Conservation (phyloP, 2,113 vertebrate species). For the Gavialis gangeticus region DNA sequence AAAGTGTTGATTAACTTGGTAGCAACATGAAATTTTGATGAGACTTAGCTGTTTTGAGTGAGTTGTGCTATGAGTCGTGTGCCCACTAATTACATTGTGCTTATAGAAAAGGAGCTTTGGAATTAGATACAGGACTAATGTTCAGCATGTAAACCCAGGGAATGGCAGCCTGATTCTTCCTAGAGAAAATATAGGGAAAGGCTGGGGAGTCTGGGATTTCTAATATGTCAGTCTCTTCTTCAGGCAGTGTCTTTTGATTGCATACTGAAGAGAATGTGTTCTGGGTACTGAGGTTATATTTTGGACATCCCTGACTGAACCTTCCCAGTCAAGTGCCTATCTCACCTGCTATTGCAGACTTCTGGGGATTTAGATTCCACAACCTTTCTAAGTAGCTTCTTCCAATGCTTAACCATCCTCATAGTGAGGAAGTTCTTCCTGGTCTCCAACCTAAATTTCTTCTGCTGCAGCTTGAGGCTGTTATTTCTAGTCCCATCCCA, state of each 20-base stretch:
- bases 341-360: too few species aligned
- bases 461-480: too few species aligned
- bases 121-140: not conserved
- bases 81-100: not conserved
- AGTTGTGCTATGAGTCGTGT: not conserved
- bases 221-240: not conserved
- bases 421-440: too few species aligned
- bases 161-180: not conserved
- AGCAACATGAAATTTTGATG: slow-evolving; percentile 12
- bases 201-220: not conserved
- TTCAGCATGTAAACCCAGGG: not conserved
- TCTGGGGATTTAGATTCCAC: too few species aligned
- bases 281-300: not conserved
- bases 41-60: not conserved
- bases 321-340: too few species aligned
- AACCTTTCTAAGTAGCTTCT: too few species aligned
- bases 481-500: too few species aligned
- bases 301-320: not conserved
- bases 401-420: too few species aligned
- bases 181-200: not conserved
- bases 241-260: not conserved
- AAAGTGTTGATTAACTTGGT: slow-evolving; percentile 25
- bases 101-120: not conserved
- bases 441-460: too few species aligned
- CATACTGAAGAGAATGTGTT: not conserved